Conservation (phyloP, 2,888 invertebrate species). For the Rotaria macrura region DNA sequence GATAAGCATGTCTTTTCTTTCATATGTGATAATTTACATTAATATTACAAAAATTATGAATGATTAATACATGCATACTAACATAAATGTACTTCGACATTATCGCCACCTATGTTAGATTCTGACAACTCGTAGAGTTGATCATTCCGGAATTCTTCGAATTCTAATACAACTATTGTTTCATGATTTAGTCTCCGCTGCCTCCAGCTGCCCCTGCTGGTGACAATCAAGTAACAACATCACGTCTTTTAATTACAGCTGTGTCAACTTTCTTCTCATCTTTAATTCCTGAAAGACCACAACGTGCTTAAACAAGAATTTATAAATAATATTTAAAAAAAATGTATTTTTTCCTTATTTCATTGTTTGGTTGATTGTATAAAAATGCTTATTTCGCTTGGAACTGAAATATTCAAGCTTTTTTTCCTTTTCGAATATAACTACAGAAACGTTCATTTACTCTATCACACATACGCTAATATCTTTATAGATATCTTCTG, state of each 20-base stretch:
- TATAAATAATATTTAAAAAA: neutral
- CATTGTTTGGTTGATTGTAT: neutral
- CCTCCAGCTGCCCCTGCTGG: neutral
- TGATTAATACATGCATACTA: no score
- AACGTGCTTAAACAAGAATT: neutral
- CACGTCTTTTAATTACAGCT: neutral
- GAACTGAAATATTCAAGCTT: neutral
- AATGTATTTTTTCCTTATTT: neutral
- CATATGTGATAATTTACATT: no score
- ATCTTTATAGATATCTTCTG: neutral
- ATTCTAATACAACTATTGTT: no score
- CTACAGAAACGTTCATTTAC: no score
- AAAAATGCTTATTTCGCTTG: neutral
- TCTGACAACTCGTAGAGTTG: no score
- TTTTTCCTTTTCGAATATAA: neutral
- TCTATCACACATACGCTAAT: neutral
- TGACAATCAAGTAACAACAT: neutral
- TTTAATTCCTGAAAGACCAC: constrained; percentile 14
- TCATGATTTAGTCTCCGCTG: neutral
- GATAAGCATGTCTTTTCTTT: no score
- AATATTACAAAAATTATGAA: no score
- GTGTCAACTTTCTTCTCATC: neutral
- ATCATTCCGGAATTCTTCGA: no score
- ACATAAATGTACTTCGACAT: no score
- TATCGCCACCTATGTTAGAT: no score